Percentiles rank a stretch among this genome's conserved stretches.
Conservation (phyloP, 2,888 invertebrate species). For the Panopea generosa region DNA sequence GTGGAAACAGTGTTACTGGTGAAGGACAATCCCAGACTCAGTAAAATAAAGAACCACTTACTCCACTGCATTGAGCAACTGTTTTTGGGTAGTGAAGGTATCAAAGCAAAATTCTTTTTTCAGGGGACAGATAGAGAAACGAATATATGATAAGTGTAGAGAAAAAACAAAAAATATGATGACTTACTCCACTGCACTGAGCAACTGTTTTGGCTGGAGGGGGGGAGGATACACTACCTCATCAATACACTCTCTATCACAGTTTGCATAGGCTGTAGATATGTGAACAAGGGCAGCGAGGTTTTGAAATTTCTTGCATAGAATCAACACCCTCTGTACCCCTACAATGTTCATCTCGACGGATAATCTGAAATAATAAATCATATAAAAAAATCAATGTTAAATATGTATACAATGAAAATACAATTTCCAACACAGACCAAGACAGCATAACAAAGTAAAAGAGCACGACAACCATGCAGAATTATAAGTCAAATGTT, state of each 20-base stretch:
- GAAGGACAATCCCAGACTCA: no score
- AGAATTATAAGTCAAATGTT: no score
- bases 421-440: neutral
- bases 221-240: slow-evolving; percentile 90
- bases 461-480: neutral
- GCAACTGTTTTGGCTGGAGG: slow-evolving; percentile 85
- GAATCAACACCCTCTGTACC: slow-evolving; percentile 91
- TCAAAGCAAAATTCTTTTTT: no score
- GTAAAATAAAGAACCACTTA: no score
- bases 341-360: slow-evolving; percentile 96
- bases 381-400: neutral
- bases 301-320: slow-evolving; percentile 92
- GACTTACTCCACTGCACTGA: slow-evolving; percentile 85
- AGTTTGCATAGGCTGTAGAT: slow-evolving; percentile 95
- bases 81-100: no score
- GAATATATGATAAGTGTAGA: no score
- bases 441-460: neutral
- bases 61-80: no score
- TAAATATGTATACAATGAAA: neutral
- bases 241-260: slow-evolving; percentile 89
- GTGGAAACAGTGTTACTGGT: no score
- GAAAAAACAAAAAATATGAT: neutral
- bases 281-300: slow-evolving; percentile 90
- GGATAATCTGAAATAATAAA: slow-evolving; percentile 87
- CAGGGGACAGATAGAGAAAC: no score